phyloP scores from a whole-genome alignment of 2,797 vertebrate species.

The Gymnothorax javanicus region DNA sequence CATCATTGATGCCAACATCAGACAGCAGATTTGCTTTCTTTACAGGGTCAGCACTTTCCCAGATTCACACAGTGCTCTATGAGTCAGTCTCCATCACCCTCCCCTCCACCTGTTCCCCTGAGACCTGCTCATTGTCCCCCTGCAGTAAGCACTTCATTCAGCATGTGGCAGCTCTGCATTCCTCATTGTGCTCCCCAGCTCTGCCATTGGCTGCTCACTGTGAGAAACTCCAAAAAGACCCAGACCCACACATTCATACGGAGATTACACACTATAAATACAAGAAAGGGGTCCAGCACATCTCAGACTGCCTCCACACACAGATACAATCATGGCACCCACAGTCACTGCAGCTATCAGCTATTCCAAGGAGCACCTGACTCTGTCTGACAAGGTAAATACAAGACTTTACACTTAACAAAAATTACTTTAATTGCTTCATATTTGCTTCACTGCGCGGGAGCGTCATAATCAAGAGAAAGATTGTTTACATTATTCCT shows the following conservation, averaged over 20 bases:
- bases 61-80: conserved; percentile 42
- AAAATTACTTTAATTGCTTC: background rate
- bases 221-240: conserved; percentile 75
- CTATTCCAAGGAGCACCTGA: conserved; percentile 47
- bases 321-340: no score
- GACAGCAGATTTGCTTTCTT: conserved; percentile 34
- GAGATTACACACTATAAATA: conserved; percentile 69
- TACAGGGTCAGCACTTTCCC: conserved; percentile 52
- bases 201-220: conserved; percentile 76
- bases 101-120: conserved; percentile 35
- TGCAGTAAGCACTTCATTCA: conserved; percentile 39
- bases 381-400: conserved; percentile 56
- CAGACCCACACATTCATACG: conserved; percentile 74
- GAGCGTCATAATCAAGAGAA: background rate
- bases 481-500: conserved; percentile 20
- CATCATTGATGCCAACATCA: conserved; percentile 26
- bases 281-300: conserved; percentile 34
- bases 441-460: background rate
- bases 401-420: background rate
- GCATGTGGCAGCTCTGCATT: conserved; percentile 42
- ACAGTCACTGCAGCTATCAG: conserved; percentile 40
- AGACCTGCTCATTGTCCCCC: conserved; percentile 35
- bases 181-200: conserved; percentile 35
- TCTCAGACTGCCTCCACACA: no score
- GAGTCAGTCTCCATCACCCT: conserved; percentile 22